Conservation (phyloP, 1,140 invertebrate species). For the Sitobion miscanthi region DNA sequence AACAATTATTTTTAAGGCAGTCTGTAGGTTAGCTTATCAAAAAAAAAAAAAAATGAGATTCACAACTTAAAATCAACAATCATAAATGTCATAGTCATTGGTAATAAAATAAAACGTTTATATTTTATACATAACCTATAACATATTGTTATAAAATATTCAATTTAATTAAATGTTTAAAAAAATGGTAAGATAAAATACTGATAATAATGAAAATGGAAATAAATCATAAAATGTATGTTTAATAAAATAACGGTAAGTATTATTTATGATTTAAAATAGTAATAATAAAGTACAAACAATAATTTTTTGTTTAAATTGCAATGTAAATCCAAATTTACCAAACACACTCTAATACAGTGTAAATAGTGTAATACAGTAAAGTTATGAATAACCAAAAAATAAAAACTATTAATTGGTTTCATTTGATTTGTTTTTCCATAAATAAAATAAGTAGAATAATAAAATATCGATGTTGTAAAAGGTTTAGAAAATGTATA, state of each 20-base stretch:
- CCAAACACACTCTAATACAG: background rate
- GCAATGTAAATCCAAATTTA: background rate
- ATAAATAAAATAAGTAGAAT: background rate
- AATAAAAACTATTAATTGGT: background rate
- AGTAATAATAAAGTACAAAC: background rate
- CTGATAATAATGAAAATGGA: background rate
- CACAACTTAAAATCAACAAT: constrained; percentile 21
- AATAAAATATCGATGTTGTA: background rate
- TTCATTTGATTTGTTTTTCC: background rate
- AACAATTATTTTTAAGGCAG: constrained; percentile 47
- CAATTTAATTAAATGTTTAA: background rate
- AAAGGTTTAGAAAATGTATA: background rate
- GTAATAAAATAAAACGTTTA: constrained; percentile 16
- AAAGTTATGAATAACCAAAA: background rate
- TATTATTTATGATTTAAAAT: background rate
- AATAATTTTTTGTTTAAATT: background rate
- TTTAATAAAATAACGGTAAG: background rate
- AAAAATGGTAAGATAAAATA: background rate
- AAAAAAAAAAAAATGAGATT: constrained; percentile 34
- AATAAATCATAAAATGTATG: background rate
- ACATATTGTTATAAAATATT: background rate
- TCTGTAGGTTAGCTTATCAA: constrained; percentile 13
- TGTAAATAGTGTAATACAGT: background rate
- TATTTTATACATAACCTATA: background rate
- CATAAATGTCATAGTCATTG: background rate